Evolutionary conservation across 2,113 vertebrate species (phyloP).

Genomic region (Callospermophilus lateralis): DNA sequence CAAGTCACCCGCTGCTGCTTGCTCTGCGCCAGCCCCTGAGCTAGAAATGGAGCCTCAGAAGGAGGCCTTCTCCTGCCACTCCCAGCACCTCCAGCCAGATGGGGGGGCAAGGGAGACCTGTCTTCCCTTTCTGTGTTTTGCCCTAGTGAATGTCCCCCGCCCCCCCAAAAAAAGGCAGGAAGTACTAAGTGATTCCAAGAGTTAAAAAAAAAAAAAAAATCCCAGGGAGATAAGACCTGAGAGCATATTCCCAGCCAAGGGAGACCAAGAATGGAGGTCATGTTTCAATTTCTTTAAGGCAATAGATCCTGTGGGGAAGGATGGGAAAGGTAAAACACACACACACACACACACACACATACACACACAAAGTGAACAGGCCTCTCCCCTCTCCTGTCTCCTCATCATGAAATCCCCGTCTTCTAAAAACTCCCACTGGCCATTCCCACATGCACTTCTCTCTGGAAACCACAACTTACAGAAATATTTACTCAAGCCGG

Average conservation of each 20-base stretch:
- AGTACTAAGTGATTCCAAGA: not conserved
- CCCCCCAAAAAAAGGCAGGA: not conserved
- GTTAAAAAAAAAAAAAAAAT: not conserved
- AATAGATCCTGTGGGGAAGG: not conserved
- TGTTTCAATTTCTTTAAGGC: not conserved
- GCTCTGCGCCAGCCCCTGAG: not conserved
- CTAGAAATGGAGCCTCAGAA: not conserved
- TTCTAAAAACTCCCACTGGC: not conserved
- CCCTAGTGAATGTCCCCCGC: not conserved
- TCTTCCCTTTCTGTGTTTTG: constrained; percentile 12
- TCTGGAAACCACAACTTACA: not conserved
- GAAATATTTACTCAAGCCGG: no score
- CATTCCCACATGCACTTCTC: not conserved
- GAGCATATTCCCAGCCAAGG: not conserved
- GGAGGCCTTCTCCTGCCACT: not conserved
- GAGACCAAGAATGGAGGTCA: not conserved
- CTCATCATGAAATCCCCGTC: not conserved
- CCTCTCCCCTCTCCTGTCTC: not conserved
- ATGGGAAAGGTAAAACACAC: not conserved
- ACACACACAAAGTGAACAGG: not conserved
- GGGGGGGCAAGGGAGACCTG: not conserved
- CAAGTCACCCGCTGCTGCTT: not conserved
- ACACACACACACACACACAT: no score
- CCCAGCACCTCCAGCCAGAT: not conserved
- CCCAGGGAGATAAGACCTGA: not conserved